Evolutionary conservation across 2,797 vertebrate species (phyloP), one percentile per base, ranked within the genome.

Genomic region (Lepidocolaptes lacrymiger): DNA sequence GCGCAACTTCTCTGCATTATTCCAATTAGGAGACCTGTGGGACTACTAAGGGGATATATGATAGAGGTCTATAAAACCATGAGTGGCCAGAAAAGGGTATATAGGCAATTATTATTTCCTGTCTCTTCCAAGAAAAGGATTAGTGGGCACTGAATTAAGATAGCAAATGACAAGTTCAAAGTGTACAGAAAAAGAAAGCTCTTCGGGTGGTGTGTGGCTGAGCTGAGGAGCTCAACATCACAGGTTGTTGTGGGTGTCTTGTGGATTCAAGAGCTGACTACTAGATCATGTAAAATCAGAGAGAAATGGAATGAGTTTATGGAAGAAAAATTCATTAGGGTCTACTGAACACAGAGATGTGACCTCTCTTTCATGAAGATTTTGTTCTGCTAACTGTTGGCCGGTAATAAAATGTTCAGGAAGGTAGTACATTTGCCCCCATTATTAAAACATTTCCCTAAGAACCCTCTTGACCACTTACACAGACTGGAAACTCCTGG

Each of bases 111-210:
- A 83, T 56, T 86, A 54, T 80, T 87, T 58, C 44, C 21, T 67
- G 39, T 79, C 34, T 94, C 51, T 93, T 93, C 68, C 72, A 76
- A 93, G 52, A 71, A 82, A 19, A 85, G 23, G 32, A 89, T 85
- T 74, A 92, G 8, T 73, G 56, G 44, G 15, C n/a, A 67, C 27
- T 3, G 3, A 76, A 59, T 41, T 24, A 77, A 82, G 19, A 23
- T 62, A 67, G 30, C 28, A 89, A 93, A 64, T 30, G 23, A 28
- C 28, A 52, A 54, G 62, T 64, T 78, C 41, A 54, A 85, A 81
- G 48, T 22, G 16, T 36, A 21, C 27, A 58, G 48, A 62, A 88
- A 59, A 63, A 76, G 32, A 34, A 20, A 28, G 14, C 12, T 93
- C 8, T 79, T 85, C 15, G 32, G 39, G 28, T 58, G 36, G 10